Percentiles rank a stretch among this genome's conserved stretches.
phyloP scores from a whole-genome alignment of 1,140 invertebrate species.

The Trachymyrmex cornetzi region DNA sequence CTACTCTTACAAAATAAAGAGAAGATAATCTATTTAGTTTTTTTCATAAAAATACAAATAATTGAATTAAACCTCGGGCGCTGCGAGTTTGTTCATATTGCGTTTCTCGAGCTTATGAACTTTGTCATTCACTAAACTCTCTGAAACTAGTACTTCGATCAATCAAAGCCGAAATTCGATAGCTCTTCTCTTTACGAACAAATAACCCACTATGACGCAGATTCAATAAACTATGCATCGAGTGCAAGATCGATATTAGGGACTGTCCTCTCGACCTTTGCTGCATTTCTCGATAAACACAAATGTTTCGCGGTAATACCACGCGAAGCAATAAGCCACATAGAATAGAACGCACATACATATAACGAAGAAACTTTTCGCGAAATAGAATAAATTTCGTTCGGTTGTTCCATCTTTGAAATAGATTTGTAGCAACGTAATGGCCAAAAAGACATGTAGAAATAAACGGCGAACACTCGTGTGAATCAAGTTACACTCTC shows the following conservation, averaged over 20 bases:
- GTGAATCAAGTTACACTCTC: conserved; percentile 9
- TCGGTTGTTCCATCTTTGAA: not conserved
- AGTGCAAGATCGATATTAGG: conserved; percentile 20
- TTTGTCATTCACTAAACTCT: not conserved
- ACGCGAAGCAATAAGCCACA: not conserved
- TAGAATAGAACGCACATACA: not conserved
- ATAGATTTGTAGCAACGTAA: conserved; percentile 15
- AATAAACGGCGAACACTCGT: conserved; percentile 10
- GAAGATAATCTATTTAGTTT: conserved; percentile 6
- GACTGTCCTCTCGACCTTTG: not conserved
- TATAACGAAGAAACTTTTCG: conserved; percentile 48
- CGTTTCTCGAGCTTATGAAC: not conserved
- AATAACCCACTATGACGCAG: conserved; percentile 8
- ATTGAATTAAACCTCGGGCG: conserved; percentile 13
- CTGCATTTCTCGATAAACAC: conserved; percentile 17
- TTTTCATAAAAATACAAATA: conserved; percentile 20
- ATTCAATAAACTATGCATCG: conserved; percentile 37
- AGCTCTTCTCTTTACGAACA: not conserved
- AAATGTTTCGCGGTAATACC: not conserved
- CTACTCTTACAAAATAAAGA: conserved; percentile 48
- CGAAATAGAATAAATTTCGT: conserved; percentile 41
- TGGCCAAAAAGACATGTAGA: conserved; percentile 1
- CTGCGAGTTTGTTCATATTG: not conserved
- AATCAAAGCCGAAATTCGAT: conserved; percentile 15
- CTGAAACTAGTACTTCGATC: conserved; percentile 4